Evolutionary conservation across 2,797 vertebrate genomes (phyloP).

Genomic region (Rhinogobio ventralis): DNA sequence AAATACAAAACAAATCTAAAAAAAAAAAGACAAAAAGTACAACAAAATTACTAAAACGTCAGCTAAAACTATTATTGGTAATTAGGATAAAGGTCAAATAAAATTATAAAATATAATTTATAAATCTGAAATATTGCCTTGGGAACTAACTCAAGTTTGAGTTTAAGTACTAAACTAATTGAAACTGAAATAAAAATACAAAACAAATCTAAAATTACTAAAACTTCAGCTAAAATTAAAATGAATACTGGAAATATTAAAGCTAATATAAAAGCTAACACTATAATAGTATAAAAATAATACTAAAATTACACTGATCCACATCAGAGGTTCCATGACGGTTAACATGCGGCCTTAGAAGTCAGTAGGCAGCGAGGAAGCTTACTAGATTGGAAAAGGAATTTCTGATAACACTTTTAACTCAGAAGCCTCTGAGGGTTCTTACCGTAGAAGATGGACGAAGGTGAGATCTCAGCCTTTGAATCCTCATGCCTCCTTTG

Average conservation of each 20-base stretch:
- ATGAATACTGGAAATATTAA: not conserved
- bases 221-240: not conserved
- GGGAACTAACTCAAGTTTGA: not conserved
- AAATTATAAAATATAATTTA: not conserved
- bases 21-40: no score
- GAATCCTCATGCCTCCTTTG: constrained; percentile 69
- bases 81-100: not conserved
- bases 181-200: not conserved
- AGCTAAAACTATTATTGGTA: not conserved
- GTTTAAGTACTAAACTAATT: not conserved
- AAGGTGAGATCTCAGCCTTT: constrained; percentile 63
- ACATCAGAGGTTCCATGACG: not conserved
- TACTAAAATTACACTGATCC: not conserved
- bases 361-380: not conserved
- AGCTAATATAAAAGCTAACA: not conserved
- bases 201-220: not conserved
- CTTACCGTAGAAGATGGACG: constrained; percentile 73
- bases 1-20: no score
- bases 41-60: no score
- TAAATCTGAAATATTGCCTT: not conserved
- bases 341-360: not conserved
- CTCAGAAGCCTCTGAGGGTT: not conserved
- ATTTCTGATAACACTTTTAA: not conserved
- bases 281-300: not conserved
- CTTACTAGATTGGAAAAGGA: not conserved